Base-by-base conservation (phyloP, 2,888 invertebrate species). In the Coelopa pilipes region DNA sequence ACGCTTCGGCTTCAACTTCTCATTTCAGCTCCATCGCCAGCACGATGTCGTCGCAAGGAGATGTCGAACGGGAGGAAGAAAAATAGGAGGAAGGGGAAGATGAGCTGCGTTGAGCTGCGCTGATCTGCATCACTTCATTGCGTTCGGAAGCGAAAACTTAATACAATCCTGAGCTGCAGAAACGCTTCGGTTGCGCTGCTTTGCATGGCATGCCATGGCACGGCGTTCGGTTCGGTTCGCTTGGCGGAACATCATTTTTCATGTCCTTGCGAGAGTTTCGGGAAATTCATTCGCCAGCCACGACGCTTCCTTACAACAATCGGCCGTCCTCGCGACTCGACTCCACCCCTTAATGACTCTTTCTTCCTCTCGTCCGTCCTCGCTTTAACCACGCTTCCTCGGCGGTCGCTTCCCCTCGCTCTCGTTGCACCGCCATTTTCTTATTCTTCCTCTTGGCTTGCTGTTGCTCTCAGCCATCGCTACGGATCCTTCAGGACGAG, bases 191-290 rank as follows among this genome's bases (percentile, higher is more conserved):
- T n/a, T n/a, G n/a, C 34, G 34, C 2, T 34, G 34, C 34, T 34
- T 34, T 34, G 34, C 34, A 34, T 34, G 4, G 34, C 34, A 34
- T 34, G 4, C 4, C 34, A 34, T 34, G 15, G 53, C 4, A 68
- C 2, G 46, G 12, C 34, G 34, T 34, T 34, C 34, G 7, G 34
- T 34, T 34, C 34, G 47, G 46, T 17, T 17, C 57, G 45, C 46
- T 59, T 46, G 46, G 21, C 12, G 69, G 21, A 57, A 69, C 45
- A 13, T 34, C 68, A 68, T 68, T 68, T 55, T 68, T 68, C 50
- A 50, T 68, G 34, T 68, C 55, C 17, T 55, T 53, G n/a, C n/a
- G 24, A n/a, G 19, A 68, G 55, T 34, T 45, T 46, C 17, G 11
- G 55, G 24, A 55, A 34, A 34, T 4, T 34, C 34, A 34, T 34